Evolutionary conservation across 2,797 vertebrate genomes (phyloP), one percentile per base, ranked within the genome.

Genomic region (Scolopax rusticola): DNA sequence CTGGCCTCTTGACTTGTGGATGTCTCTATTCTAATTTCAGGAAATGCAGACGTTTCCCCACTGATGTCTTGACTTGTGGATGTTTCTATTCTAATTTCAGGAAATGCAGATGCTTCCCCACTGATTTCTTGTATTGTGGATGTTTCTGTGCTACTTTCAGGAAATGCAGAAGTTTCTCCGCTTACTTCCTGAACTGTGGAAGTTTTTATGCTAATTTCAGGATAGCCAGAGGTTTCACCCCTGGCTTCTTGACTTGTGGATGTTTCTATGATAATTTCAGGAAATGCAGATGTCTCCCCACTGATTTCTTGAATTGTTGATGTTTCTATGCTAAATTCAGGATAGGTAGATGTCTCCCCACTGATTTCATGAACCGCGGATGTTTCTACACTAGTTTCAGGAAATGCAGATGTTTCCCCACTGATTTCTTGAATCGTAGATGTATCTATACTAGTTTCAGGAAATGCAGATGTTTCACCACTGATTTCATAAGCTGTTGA

Each of bases 401-500:
- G 96, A 90, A 89, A 96, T 48, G 95, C 87, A 53, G 95, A 95
- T 8, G 94, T 30, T 50, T 94, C 90, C 56, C 84, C 11, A 17
- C 80, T 95, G 54, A 33, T 86, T 30, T 92, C 96, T 17, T 81
- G 88, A 54, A 67, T 80, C 0, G 95, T 82, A 15, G 95, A 95
- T 2, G 50, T 68, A 74, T 96, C 93, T 89, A 21, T 12, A 11
- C 82, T 40, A 16, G 5, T 23, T 79, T 96, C 96, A 48, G 97
- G 98, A 68, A 98, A 97, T 47, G 96, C 97, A 75, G 98, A 98
- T 3, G 84, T 96, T 74, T 98, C 92, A 2, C 97, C 96, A 88
- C 97, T 97, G 78, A 51, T 69, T 88, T 97, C 97, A 54, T 97
- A 91, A 86, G 95, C 74, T 41, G 97, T 96, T 33, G 97, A 97